These are phyloP conservation scores for Chrysogorgia sp. DNA, from an alignment of 92 coral and sea anemone species.

Conservation along the genomic window DNA sequence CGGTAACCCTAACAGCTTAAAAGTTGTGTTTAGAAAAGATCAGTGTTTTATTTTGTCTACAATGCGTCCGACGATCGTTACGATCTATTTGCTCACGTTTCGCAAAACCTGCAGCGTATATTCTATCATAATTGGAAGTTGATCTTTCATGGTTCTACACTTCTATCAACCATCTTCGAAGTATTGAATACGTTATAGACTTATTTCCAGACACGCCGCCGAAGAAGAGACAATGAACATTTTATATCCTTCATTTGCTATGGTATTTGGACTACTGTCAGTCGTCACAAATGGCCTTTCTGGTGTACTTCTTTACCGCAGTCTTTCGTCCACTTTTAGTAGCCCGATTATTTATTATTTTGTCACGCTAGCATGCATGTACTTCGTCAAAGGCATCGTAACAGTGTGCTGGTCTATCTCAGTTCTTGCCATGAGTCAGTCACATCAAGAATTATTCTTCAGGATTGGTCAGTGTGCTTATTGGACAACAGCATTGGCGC, in stretches of 20 bases:
- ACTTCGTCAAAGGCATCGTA: constrained; percentile 36
- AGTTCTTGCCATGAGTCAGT: background rate
- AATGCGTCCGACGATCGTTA: background rate
- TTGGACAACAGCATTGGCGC: constrained; percentile 39
- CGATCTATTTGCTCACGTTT: too few relatives aligned
- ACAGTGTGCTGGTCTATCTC: constrained; percentile 45
- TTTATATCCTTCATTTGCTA: constrained; percentile 33
- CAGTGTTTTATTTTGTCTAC: constrained; percentile 16
- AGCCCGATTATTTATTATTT: constrained; percentile 40
- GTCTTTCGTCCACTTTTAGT: constrained; percentile 27
- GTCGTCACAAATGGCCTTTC: constrained; percentile 32
- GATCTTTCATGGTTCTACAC: too few relatives aligned
- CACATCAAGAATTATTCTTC: constrained; percentile 3
- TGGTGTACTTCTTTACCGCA: constrained; percentile 18
- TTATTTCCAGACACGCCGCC: background rate
- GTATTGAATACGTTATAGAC: background rate
- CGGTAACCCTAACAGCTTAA: constrained; percentile 41
- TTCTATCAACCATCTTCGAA: too few relatives aligned
- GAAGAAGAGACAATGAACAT: constrained; percentile 13
- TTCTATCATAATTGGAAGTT: too few relatives aligned
- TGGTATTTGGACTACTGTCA: constrained; percentile 22
- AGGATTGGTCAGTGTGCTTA: constrained; percentile 36
- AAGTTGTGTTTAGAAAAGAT: constrained; percentile 27
- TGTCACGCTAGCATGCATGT: constrained; percentile 41
- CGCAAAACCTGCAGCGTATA: too few relatives aligned